A percentile compares a stretch with the other conserved stretches of the same genome.
phyloP scores from a whole-genome alignment of 1,140 invertebrate genomes.

The Penaeus vannamei region DNA sequence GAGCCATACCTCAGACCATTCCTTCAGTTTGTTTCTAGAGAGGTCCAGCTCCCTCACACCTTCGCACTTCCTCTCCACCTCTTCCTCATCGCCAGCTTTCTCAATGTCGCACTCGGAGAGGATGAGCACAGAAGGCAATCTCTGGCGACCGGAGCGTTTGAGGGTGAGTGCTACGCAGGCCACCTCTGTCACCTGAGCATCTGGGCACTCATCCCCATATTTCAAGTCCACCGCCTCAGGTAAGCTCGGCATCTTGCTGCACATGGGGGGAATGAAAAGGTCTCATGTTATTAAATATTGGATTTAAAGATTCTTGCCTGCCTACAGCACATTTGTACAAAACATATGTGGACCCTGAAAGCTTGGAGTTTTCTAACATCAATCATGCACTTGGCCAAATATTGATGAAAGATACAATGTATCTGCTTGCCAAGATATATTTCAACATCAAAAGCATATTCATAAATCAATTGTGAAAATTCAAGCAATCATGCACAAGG shows the following conservation, averaged over 20 bases:
- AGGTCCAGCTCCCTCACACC: conserved; percentile 65
- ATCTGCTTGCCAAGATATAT: no score
- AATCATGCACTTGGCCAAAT: no score
- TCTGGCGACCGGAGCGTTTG: conserved; percentile 53
- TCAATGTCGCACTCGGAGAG: conserved; percentile 67
- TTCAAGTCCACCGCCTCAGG: conserved; percentile 66
- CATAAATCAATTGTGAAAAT: no score
- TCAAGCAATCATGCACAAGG: no score
- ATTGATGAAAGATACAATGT: no score
- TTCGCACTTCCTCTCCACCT: conserved; percentile 64
- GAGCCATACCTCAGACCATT: conserved; percentile 62
- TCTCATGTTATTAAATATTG: background rate
- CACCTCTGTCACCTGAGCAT: conserved; percentile 62
- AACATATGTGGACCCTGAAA: no score
- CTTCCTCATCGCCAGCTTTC: conserved; percentile 64
- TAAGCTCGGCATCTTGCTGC: conserved; percentile 66
- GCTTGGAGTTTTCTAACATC: no score
- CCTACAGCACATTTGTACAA: background rate
- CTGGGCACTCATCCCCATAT: conserved; percentile 62
- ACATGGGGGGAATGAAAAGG: background rate
- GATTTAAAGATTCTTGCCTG: background rate
- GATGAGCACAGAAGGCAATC: conserved; percentile 65
- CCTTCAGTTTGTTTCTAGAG: conserved; percentile 65
- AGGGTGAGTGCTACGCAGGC: conserved; percentile 65
- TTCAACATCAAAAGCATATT: no score